Evolutionary conservation across 2,888 invertebrate genomes (phyloP), one percentile per base, ranked within the genome.

Genomic region (Theodoxus fluviatilis): DNA sequence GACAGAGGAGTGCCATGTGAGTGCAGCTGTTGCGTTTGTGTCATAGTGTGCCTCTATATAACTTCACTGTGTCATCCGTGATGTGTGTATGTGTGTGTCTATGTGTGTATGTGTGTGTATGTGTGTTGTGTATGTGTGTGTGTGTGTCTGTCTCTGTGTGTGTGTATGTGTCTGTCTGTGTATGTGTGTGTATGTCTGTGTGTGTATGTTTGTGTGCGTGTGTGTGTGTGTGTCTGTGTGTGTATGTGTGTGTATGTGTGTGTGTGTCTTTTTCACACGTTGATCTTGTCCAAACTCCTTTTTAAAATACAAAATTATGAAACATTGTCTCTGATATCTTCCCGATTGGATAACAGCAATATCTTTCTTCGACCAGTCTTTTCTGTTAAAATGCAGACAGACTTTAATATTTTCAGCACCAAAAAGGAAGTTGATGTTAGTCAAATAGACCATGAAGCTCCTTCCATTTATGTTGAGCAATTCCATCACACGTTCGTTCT

Each of bases 1-100:
- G 0, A 70, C 72, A 35, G 77, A 79, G 18, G 76, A 77, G 57
- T 75, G 75, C 61, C 75, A 76, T 73, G 79, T 79, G 64, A 28
- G 65, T 15, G 22, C 4, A 22, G 22, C 15, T 22, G 28, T 52
- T 52, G 25, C 52, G 28, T 52, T 28, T 28, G 6, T 52, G 6
- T 28, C 12, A n/a, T 59, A 15, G 31, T 59, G 6, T 7, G 15
- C 57, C 4, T 25, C 35, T 9, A 33, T 35, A 2, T 25, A 9
- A 7, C 35, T 33, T 59, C 31, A 25, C 18, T 59, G 18, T 18
- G 31, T 49, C 28, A 67, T 52, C 31, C 2, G 9, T 67, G n/a
- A 35, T 67, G 35, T 38, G 3, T 2, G 31, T 28, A 28, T 31
- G 9, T 9, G 12, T 31, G n/a, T n/a, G 18, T 18, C n/a, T 3